Conservation (phyloP, 2,888 invertebrate genomes). For the Dasysyrphus tricinctus region DNA sequence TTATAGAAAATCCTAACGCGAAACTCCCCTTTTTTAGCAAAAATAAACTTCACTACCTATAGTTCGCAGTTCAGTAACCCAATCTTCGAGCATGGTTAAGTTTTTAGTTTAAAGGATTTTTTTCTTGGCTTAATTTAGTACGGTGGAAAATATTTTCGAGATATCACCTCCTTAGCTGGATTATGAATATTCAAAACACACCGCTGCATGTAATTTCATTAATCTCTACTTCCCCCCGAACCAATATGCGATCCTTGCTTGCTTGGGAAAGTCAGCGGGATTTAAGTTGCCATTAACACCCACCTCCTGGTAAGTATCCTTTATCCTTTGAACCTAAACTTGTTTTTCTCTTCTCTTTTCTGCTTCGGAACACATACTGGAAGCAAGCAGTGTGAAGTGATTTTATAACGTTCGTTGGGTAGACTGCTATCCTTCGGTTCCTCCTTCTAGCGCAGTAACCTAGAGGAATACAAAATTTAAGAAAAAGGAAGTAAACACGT, state of each 20-base stretch:
- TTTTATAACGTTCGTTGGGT: conserved; percentile 24
- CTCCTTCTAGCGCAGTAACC: background rate
- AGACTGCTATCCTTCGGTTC: conserved; percentile 4
- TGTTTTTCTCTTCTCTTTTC: background rate
- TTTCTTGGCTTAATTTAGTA: background rate
- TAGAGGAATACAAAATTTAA: conserved; percentile 2
- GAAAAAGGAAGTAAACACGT: conserved; percentile 13
- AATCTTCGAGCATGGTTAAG: background rate
- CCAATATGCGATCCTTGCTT: background rate
- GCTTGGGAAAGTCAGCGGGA: conserved; percentile 5
- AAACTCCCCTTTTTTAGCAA: background rate
- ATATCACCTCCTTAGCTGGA: conserved; percentile 17
- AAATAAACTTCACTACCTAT: background rate
- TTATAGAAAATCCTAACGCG: background rate
- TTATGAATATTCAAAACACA: conserved; percentile 50
- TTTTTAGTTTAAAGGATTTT: conserved; percentile 4
- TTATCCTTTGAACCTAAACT: conserved; percentile 32
- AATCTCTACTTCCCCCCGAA: conserved; percentile 9
- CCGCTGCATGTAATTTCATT: conserved; percentile 43
- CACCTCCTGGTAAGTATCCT: conserved; percentile 27
- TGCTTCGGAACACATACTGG: conserved; percentile 23
- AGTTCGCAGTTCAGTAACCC: conserved; percentile 12
- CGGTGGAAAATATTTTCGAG: conserved; percentile 1
- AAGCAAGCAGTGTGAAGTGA: conserved; percentile 42
- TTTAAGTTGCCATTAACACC: conserved; percentile 55